Evolutionary conservation across 2,113 vertebrate genomes (phyloP), one percentile per base, ranked within the genome.

Genomic region (Cyprinodon tularosa): DNA sequence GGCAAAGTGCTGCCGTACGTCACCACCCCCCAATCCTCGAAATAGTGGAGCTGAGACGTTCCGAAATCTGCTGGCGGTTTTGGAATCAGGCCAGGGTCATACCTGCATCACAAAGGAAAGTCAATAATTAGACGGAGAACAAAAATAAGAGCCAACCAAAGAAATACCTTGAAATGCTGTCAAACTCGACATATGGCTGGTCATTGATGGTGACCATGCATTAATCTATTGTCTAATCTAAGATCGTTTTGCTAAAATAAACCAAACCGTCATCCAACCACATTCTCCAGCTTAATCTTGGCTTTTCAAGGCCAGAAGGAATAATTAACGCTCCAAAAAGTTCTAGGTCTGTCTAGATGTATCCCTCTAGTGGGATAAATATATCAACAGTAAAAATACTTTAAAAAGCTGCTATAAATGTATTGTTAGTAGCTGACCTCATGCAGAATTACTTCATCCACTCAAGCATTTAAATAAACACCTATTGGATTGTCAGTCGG

Each of bases 1-100:
- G 97, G 96, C 50, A 97, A 87, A 13, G 96, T 93, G 20, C 97
- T 95, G 83, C 98, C 98, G 0, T 97, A 99, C 0, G 97, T 99
- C 59, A 99, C 98, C 10, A 99, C 98, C 22, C 98, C 98, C 98
- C 98, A 99, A 91, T 99, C 98, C 86, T 98, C 97, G 88, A 99
- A 99, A 88, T 96, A 94, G 93, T 99, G 97, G 59, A 99, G 89
- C 0, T 86, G 91, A 1, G 98, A 92, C 60, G 91, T 92, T 1
- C 96, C 97, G 0, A 95, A 98, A 85, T 99, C 97, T 1, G 94
- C 90, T 0, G 98, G 98, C 64, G 98, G 95, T 36, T 93, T 86
- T 0, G 96, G 85, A 17, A 81, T 90, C 78, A 99, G 94, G 78
- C 89, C 94, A 13, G 97, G 95, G 79, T 99, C 96, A 84, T 97